These are phyloP conservation scores for Talpa occidentalis DNA, from an alignment of 2,113 vertebrate species.

Conservation along the genomic window DNA sequence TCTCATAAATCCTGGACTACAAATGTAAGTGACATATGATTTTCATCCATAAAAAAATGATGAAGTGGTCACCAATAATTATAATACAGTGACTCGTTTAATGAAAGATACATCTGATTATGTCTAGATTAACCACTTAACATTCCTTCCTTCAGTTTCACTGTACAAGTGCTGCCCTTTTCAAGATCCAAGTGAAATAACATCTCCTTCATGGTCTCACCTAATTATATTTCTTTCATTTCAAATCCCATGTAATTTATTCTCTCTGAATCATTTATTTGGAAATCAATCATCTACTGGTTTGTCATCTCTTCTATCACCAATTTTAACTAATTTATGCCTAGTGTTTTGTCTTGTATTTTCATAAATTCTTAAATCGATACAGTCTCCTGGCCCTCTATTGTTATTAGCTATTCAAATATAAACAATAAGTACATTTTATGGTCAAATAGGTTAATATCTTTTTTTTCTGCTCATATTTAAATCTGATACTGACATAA, in stretches of 20 bases:
- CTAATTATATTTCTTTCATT: background rate
- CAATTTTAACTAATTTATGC: constrained; percentile 45
- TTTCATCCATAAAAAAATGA: background rate
- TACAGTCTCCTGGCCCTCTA: background rate
- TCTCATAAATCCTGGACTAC: background rate
- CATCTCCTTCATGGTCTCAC: background rate
- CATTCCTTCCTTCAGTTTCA: background rate
- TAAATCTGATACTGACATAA: constrained; percentile 22
- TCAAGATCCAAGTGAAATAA: background rate
- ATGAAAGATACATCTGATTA: background rate
- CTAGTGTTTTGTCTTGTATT: constrained; percentile 8
- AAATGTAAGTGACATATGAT: background rate
- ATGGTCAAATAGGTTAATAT: background rate
- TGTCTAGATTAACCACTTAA: background rate
- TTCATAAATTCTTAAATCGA: background rate
- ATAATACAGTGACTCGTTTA: background rate
- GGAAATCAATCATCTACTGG: background rate
- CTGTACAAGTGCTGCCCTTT: background rate
- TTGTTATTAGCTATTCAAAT: background rate
- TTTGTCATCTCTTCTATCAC: background rate
- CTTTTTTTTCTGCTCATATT: background rate
- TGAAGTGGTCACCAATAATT: background rate
- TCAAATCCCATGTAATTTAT: background rate
- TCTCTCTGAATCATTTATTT: constrained; percentile 46
- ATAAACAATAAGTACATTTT: background rate